Conservation (phyloP, 2,113 vertebrate species). For the Gorsachius goisagi region DNA sequence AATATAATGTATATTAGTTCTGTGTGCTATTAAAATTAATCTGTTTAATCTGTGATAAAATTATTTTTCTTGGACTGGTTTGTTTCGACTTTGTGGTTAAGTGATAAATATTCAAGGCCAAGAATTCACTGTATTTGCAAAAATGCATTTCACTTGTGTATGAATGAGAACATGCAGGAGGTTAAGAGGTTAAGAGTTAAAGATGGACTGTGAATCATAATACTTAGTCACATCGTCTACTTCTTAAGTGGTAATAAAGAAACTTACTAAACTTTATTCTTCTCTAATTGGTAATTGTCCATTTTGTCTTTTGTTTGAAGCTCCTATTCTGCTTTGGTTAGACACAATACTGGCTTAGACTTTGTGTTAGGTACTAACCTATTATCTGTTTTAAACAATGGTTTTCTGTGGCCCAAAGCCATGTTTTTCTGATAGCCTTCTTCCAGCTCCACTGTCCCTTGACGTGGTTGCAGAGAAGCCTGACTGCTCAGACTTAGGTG, state of each 20-base stretch:
- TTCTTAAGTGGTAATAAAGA: not conserved
- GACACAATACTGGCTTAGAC: not conserved
- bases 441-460: not conserved
- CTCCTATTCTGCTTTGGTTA: not conserved
- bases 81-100: not conserved
- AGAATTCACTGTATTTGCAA: not conserved
- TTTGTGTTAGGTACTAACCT: not conserved
- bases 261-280: not conserved
- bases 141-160: not conserved
- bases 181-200: not conserved
- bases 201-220: not conserved
- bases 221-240: not conserved
- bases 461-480: not conserved
- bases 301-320: not conserved
- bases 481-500: not conserved
- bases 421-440: not conserved
- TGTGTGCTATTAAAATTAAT: not conserved
- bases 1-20: not conserved
- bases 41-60: not conserved
- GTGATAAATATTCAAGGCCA: not conserved
- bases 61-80: not conserved
- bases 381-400: not conserved
- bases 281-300: not conserved
- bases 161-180: not conserved
- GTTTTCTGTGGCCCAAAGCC: not conserved